These are phyloP conservation scores for Clanis bilineata DNA, from an alignment of 2,888 invertebrate genomes.

Conservation along the genomic window DNA sequence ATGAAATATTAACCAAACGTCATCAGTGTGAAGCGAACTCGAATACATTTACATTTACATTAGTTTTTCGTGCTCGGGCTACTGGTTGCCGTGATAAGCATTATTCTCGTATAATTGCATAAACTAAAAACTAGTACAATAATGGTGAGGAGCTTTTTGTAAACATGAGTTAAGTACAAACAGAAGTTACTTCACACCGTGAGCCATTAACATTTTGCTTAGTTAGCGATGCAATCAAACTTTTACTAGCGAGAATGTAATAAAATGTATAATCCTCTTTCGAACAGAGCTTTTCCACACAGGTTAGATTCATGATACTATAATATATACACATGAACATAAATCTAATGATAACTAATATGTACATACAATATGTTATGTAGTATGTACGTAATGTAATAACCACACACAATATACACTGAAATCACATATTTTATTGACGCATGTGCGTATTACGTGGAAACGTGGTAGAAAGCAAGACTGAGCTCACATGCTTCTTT, in stretches of 20 bases:
- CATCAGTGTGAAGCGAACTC: too few relatives aligned
- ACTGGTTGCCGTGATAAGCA: too few relatives aligned
- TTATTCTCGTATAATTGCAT: too few relatives aligned
- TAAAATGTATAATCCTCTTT: background rate
- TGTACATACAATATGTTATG: background rate
- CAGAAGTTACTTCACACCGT: conserved; percentile 4
- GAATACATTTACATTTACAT: too few relatives aligned
- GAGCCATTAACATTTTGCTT: background rate
- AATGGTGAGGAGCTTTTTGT: too few relatives aligned
- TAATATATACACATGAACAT: background rate
- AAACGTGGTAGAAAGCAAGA: background rate
- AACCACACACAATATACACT: background rate
- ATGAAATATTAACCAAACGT: too few relatives aligned
- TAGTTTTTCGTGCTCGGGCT: too few relatives aligned
- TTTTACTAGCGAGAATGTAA: background rate
- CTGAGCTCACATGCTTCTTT: background rate
- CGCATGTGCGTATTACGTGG: background rate
- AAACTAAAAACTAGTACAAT: too few relatives aligned
- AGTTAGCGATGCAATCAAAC: background rate
- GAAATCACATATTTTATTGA: background rate
- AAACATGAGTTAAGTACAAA: background rate
- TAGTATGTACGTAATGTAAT: background rate
- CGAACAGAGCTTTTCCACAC: background rate
- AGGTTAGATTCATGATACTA: background rate
- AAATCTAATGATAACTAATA: background rate